Evolutionary conservation across 2,113 vertebrate genomes (phyloP), one percentile per base, ranked within the genome.

Genomic region (Oceanites oceanicus): DNA sequence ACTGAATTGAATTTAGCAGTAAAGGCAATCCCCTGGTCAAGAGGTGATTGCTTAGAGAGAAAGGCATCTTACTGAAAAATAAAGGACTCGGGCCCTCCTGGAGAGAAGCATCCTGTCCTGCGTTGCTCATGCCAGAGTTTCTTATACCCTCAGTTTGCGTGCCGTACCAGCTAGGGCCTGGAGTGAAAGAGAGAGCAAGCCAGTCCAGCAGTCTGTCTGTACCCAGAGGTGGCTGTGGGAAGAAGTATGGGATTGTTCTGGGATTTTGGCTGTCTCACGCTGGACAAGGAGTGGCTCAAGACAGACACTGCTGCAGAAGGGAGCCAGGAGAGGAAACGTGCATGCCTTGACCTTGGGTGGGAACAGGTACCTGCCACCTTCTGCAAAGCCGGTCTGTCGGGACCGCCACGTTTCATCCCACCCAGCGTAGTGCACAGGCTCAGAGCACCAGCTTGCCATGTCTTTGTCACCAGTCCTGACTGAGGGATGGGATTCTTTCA

Each of bases 371-470:
- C n/a, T 0, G 0, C 13, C 19, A 50, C 21, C 20, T 65, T 38
- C 45, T 56, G 20, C 53, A 80, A 65, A 91, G 58, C 21, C 3
- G 0, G 9, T 21, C 36, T 73, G 18, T 30, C 0, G 0, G 7
- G 13, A 20, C 13, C 10, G 0, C 13, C 11, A 4, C 13, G 1
- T 61, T 68, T 86, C 58, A 32, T 36, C 38, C 73, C 6, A 26
- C n/a, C 12, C 18, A 47, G 44, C 23, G 27, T 2, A 2, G 7
- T 74, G 20, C 3, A 42, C 53, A 67, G 29, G 71, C 38, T 74
- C 38, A 50, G 56, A 42, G 19, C 50, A 80, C 38, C 13, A 62
- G 75, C 86, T 86, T 75, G 9, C 58, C 7, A 22, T 34, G 16
- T 68, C 36, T 92, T 92, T 83, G 50, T 50, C 68, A 77, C 5